Conservation (phyloP, 2,888 invertebrate genomes). For the Diadromus collaris region DNA sequence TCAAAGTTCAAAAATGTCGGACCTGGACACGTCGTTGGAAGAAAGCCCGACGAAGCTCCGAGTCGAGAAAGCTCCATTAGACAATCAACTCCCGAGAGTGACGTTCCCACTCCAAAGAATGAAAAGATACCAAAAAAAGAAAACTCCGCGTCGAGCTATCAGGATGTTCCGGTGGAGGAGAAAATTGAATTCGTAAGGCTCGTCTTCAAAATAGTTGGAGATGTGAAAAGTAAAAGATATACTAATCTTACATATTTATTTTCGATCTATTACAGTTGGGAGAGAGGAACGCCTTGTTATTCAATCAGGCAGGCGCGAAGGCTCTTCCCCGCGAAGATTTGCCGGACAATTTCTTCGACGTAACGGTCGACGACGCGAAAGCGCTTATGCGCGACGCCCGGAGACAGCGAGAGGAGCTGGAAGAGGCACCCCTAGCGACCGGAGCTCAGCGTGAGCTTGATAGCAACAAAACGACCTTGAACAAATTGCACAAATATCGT, state of each 20-base stretch:
- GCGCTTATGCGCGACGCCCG: conserved; percentile 88
- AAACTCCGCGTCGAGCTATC: conserved; percentile 22
- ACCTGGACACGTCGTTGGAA: conserved; percentile 67
- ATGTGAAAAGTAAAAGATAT: neutral
- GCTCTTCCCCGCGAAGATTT: conserved; percentile 86
- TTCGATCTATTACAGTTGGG: conserved; percentile 83
- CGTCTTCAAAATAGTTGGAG: neutral
- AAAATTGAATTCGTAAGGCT: conserved; percentile 79
- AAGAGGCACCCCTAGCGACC: conserved; percentile 89
- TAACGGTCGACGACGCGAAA: conserved; percentile 91
- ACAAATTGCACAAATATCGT: conserved; percentile 86
- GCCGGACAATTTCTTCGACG: conserved; percentile 94
- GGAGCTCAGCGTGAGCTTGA: conserved; percentile 84
- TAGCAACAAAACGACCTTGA: conserved; percentile 82
- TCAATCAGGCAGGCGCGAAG: conserved; percentile 83
- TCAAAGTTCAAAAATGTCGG: conserved; percentile 59
- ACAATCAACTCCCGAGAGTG: conserved; percentile 40
- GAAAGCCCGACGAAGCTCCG: conserved; percentile 43
- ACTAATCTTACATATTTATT: neutral
- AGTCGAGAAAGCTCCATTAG: neutral
- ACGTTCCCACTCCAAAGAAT: conserved; percentile 41
- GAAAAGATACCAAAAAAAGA: conserved; percentile 57
- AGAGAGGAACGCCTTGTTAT: conserved; percentile 88
- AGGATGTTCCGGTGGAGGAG: conserved; percentile 61
- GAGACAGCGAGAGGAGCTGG: conserved; percentile 84